A percentile compares a stretch with the other conserved stretches of the same genome.
Evolutionary conservation across 2,113 vertebrate genomes (phyloP).

Genomic region (Fulmarus glacialis): DNA sequence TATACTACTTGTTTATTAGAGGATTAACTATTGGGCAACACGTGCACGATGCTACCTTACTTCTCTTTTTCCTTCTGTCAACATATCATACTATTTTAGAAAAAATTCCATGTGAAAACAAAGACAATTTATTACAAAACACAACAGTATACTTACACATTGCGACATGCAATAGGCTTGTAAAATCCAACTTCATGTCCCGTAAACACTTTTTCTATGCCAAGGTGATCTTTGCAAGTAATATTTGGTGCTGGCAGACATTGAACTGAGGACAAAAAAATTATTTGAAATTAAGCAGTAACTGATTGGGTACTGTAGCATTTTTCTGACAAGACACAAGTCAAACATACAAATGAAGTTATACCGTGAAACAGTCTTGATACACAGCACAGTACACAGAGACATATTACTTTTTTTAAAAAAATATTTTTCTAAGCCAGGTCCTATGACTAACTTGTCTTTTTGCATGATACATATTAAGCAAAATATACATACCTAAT

Average conservation of each 20-base stretch:
- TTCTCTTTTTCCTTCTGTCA: neutral
- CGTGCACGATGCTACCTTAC: neutral
- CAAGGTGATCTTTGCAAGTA: slow-evolving; percentile 86
- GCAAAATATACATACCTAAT: neutral
- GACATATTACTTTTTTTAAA: neutral
- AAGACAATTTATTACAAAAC: neutral
- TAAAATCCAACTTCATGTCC: slow-evolving; percentile 90
- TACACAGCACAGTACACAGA: neutral
- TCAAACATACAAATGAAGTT: neutral
- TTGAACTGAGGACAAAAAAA: slow-evolving; percentile 79
- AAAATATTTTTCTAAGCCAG: neutral
- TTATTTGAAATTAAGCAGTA: neutral
- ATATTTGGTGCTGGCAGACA: slow-evolving; percentile 93
- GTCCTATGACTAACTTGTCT: neutral
- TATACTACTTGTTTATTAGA: neutral
- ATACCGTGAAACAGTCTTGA: neutral
- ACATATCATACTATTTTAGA: neutral
- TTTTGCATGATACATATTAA: neutral
- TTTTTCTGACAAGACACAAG: neutral
- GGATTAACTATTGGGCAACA: neutral
- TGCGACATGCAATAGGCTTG: slow-evolving; percentile 88
- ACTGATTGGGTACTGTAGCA: neutral
- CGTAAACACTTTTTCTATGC: slow-evolving; percentile 85
- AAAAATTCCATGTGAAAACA: neutral
- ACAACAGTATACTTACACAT: slow-evolving; percentile 85